These are phyloP conservation scores for Philereme vetulata DNA, from an alignment of 2,888 invertebrate species.

Conservation along the genomic window DNA sequence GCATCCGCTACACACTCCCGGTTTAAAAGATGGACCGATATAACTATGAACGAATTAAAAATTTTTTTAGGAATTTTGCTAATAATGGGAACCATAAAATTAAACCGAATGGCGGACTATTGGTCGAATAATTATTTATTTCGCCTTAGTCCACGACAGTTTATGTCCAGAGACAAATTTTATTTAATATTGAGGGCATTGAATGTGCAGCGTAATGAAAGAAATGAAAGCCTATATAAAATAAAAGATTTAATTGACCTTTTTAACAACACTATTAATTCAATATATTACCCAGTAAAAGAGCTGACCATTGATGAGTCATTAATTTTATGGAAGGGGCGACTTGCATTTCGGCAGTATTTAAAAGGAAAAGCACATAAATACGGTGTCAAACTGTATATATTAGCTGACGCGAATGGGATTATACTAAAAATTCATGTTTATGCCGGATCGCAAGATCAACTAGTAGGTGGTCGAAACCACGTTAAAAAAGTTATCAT, in stretches of 20 bases:
- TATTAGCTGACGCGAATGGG: constrained; percentile 38
- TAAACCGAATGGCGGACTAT: constrained; percentile 30
- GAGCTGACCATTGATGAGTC: no score
- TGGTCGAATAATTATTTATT: constrained; percentile 41
- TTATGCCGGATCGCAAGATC: constrained; percentile 33
- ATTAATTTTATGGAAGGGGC: constrained; percentile 40
- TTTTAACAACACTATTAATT: constrained; percentile 30
- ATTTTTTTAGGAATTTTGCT: no score
- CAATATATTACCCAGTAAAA: constrained; percentile 38
- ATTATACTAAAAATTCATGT: constrained; percentile 39
- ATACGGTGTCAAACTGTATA: no score
- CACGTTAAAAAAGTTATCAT: constrained; percentile 28
- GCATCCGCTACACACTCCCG: no score
- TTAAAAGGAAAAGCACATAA: constrained; percentile 38
- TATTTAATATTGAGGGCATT: constrained; percentile 42
- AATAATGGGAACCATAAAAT: constrained; percentile 31
- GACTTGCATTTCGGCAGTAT: constrained; percentile 39
- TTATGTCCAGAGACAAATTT: no score
- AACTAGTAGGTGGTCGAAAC: constrained; percentile 23
- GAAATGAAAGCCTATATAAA: constrained; percentile 37
- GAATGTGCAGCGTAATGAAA: constrained; percentile 36
- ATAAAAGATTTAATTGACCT: no score
- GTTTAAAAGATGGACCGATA: constrained; percentile 31
- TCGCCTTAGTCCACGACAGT: constrained; percentile 33
- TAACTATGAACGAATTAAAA: constrained; percentile 23